phyloP scores from a whole-genome alignment of 2,113 vertebrate genomes.

The Naja naja region DNA sequence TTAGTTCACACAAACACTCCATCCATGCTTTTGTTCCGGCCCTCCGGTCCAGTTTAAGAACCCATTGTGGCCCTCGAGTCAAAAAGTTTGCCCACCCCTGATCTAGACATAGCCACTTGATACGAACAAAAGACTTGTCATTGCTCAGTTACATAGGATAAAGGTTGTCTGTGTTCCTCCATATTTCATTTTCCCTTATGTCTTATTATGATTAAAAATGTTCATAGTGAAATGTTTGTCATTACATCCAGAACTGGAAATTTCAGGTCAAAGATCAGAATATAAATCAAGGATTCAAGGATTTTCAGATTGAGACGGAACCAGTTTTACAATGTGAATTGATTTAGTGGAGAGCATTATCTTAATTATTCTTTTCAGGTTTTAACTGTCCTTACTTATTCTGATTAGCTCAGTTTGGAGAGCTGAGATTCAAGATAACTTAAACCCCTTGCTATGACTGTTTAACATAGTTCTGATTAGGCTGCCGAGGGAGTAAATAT shows the following conservation, averaged over 20 bases:
- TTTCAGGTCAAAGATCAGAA: neutral
- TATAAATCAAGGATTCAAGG: neutral
- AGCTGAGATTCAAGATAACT: neutral
- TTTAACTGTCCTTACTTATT: neutral
- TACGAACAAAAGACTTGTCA: neutral
- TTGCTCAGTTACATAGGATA: neutral
- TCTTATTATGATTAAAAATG: neutral
- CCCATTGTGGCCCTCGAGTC: too few species aligned
- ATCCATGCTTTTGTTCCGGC: too few species aligned
- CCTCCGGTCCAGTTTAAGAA: too few species aligned
- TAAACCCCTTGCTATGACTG: neutral
- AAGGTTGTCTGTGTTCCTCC: neutral
- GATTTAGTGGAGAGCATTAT: neutral
- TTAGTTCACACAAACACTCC: too few species aligned
- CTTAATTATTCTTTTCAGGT: neutral
- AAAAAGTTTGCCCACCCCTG: too few species aligned
- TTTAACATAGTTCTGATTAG: neutral
- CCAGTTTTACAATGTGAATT: neutral
- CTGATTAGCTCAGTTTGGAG: neutral
- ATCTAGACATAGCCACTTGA: neutral
- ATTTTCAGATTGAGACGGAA: neutral
- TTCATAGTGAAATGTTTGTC: neutral
- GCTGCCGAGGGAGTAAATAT: neutral
- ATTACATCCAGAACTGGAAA: neutral
- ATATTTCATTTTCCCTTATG: neutral